Evolutionary conservation across 2,888 invertebrate genomes (phyloP).

Genomic region (Drosophila borealis): DNA sequence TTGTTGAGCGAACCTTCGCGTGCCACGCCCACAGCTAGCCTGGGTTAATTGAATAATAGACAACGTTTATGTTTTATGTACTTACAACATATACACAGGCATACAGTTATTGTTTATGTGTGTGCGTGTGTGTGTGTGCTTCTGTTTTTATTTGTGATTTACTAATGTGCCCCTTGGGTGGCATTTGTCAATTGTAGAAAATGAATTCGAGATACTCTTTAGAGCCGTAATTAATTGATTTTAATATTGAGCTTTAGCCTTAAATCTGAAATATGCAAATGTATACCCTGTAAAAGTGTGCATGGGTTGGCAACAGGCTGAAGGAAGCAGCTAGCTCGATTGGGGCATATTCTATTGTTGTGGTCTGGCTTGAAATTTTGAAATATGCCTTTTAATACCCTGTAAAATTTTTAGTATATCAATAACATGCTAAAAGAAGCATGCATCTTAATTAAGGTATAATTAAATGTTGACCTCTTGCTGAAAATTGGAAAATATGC

Average conservation of each 20-base stretch:
- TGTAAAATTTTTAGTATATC: background rate
- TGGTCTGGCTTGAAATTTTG: no score
- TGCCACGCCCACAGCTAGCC: conserved; percentile 53
- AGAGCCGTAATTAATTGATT: background rate
- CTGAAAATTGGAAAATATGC: no score
- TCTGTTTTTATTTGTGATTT: conserved; percentile 47
- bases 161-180: conserved; percentile 51
- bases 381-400: background rate
- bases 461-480: no score
- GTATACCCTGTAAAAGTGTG: background rate
- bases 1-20: conserved; percentile 46
- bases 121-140: conserved; percentile 19
- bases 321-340: background rate
- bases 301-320: conserved; percentile 18
- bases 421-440: no score
- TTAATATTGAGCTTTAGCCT: no score
- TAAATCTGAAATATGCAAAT: no score
- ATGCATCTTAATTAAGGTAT: no score
- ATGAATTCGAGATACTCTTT: background rate
- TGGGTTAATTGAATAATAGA: conserved; percentile 75
- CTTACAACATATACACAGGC: conserved; percentile 15
- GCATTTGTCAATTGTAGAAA: background rate
- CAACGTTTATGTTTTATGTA: conserved; percentile 71
- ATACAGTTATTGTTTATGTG: conserved; percentile 2
- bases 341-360: background rate